These are phyloP conservation scores for Tuberolachnus salignus DNA, from an alignment of 2,888 invertebrate genomes.

Conservation along the genomic window DNA sequence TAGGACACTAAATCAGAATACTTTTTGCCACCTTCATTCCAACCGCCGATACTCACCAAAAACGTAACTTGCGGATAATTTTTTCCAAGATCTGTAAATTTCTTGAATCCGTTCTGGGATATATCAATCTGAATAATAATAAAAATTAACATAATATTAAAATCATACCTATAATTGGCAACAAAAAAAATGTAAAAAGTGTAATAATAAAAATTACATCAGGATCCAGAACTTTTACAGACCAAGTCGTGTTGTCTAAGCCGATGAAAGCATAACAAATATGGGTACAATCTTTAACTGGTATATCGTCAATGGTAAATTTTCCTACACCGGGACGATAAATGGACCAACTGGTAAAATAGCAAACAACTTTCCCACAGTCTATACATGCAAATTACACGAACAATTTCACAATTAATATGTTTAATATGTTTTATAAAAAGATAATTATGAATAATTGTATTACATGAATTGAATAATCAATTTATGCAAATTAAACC, in stretches of 20 bases:
- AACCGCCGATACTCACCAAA: constrained; percentile 83
- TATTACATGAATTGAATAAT: too few species aligned
- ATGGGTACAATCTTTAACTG: constrained; percentile 82
- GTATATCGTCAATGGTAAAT: constrained; percentile 84
- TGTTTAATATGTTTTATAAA: too few species aligned
- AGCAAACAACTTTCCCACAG: constrained; percentile 66
- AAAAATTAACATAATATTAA: neutral
- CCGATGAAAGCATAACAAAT: constrained; percentile 88
- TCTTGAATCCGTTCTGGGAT: constrained; percentile 76
- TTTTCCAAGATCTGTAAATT: constrained; percentile 76
- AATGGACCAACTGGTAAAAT: constrained; percentile 83
- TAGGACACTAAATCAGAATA: constrained; percentile 82
- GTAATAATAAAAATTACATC: constrained; percentile 69
- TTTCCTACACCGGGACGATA: constrained; percentile 81
- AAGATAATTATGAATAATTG: too few species aligned
- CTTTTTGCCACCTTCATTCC: constrained; percentile 88
- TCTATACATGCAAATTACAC: constrained; percentile 41
- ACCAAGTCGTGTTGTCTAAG: constrained; percentile 78
- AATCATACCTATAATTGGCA: too few species aligned
- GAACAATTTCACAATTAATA: too few species aligned
- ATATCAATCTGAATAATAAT: constrained; percentile 70
- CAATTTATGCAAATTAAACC: too few species aligned
- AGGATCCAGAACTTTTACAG: constrained; percentile 79
- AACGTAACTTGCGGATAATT: constrained; percentile 77
- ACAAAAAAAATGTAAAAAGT: neutral